Base-by-base conservation (phyloP, 2,113 vertebrate genomes). In the Hystrix brachyura region DNA sequence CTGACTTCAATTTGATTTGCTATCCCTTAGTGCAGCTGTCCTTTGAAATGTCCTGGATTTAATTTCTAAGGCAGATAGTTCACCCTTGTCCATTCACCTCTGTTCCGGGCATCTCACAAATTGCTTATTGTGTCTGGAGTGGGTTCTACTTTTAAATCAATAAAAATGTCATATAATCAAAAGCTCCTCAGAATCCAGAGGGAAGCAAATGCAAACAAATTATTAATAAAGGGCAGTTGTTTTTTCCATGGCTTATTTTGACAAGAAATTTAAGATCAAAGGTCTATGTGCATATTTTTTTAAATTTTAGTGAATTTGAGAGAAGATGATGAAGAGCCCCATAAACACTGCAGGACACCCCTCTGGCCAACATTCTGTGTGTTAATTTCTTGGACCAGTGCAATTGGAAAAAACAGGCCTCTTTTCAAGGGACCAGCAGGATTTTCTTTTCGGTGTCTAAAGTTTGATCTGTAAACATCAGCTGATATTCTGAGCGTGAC, bases 131-230 rank as follows among this genome's bases (percentile, higher is more conserved):
- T 95, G 55, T 95, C 64, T 95, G n/a, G 32, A 93, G 67, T 84
- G 82, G 19, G 38, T 74, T 96, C 72, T 83, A 14, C 51, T 97
- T 83, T 67, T 91, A 95, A 96, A 60, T 94, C 94, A 94, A 79
- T 94, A 96, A 67, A 95, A 90, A 92, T 92, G 59, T 92, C 87
- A 93, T 76, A 81, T 78, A 94, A 94, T 95, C 76, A 95, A 95
- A 86, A 93, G 74, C 4, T 87, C 96, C 55, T 80, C 34, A 9
- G 43, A 85, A 87, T 87, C 32, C 18, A 34, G 71, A 74, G 21
- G 48, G n/a, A 90, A 95, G 95, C 69, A 67, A 34, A 85, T 71
- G 27, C 48, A 87, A 94, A 27, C 17, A 69, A 87, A 78, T 64
- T 93, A 72, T 87, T 72, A 90, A 81, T 94, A 89, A 81, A 93